These are phyloP conservation scores for Trissolcus japonicus DNA, from an alignment of 2,888 invertebrate genomes.

Conservation along the genomic window DNA sequence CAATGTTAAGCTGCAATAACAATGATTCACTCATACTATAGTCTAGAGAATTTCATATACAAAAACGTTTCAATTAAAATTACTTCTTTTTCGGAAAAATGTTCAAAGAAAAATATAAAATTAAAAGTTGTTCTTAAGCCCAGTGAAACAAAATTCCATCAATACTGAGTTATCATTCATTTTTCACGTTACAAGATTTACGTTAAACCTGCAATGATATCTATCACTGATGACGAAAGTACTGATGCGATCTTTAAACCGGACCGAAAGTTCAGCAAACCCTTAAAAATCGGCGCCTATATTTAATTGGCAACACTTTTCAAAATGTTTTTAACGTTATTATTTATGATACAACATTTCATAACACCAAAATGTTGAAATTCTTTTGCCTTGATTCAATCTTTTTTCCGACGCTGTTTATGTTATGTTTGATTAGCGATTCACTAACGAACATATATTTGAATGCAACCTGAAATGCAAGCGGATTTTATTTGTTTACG, in stretches of 20 bases:
- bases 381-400: slow-evolving; percentile 49
- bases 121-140: not conserved
- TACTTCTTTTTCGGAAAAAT: not conserved
- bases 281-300: slow-evolving; percentile 13
- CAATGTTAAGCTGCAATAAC: slow-evolving; percentile 25
- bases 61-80: not conserved
- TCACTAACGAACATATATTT: slow-evolving; percentile 53
- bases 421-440: slow-evolving; percentile 51
- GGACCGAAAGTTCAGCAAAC: slow-evolving; percentile 28
- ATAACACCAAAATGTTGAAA: slow-evolving; percentile 50
- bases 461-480: slow-evolving; percentile 52
- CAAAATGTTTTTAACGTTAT: slow-evolving; percentile 14
- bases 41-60: not conserved
- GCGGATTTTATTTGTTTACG: slow-evolving; percentile 39
- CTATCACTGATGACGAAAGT: slow-evolving; percentile 14
- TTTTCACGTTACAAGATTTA: not conserved
- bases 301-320: slow-evolving; percentile 18
- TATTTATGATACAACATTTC: slow-evolving; percentile 44
- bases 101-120: not conserved
- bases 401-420: slow-evolving; percentile 51
- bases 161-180: not conserved
- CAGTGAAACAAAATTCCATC: not conserved
- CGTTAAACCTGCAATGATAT: slow-evolving; percentile 5
- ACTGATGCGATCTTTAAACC: not conserved
- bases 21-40: not conserved